Conservation (phyloP, 2,888 invertebrate genomes). For the Hirtodrosophila alboralis region DNA sequence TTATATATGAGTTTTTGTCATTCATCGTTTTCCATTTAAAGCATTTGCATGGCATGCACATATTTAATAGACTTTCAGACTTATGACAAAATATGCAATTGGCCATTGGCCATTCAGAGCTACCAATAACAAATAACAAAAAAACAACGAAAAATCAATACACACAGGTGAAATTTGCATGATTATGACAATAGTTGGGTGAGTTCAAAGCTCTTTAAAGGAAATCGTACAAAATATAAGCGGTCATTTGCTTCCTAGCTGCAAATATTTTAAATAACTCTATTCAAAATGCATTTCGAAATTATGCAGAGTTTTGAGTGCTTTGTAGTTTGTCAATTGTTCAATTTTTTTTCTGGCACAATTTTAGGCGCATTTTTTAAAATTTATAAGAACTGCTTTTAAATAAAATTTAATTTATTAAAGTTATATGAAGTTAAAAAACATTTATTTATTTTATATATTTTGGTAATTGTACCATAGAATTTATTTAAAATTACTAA, state of each 20-base stretch:
- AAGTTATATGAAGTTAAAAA: too few species aligned
- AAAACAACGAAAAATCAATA: too few species aligned
- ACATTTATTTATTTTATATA: too few species aligned
- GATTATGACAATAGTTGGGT: slow-evolving; percentile 69
- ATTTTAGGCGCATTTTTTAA: slow-evolving; percentile 39
- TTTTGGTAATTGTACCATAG: too few species aligned
- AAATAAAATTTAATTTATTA: too few species aligned
- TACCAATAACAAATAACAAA: too few species aligned
- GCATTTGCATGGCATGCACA: slow-evolving; percentile 73
- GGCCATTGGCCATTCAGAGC: slow-evolving; percentile 22
- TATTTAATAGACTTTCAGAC: slow-evolving; percentile 73
- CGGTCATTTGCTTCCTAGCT: slow-evolving; percentile 35
- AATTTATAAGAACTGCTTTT: background rate
- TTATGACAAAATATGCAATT: slow-evolving; percentile 75
- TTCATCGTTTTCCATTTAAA: slow-evolving; percentile 26
- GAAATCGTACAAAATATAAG: slow-evolving; percentile 11
- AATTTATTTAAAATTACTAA: too few species aligned
- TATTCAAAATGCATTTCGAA: slow-evolving; percentile 40
- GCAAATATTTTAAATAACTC: slow-evolving; percentile 16
- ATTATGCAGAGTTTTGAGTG: slow-evolving; percentile 26
- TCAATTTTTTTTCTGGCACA: slow-evolving; percentile 38
- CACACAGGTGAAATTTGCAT: slow-evolving; percentile 75
- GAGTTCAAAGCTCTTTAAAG: slow-evolving; percentile 54
- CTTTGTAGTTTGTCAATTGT: background rate
- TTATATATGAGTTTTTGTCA: slow-evolving; percentile 32